Evolutionary conservation across 2,888 invertebrate genomes (phyloP).

Genomic region (Prenolepis imparis): DNA sequence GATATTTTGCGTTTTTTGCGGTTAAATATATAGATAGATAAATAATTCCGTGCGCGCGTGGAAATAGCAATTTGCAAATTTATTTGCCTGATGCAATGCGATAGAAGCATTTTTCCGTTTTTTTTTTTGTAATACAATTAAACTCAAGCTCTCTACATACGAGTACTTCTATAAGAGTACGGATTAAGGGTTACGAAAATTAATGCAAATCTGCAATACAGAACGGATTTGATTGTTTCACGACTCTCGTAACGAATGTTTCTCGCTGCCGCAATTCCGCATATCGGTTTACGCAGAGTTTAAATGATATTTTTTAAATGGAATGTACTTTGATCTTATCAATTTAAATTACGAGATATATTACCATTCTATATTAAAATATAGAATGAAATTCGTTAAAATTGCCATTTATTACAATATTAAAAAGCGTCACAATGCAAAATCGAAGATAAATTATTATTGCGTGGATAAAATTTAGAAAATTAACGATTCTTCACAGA

Average conservation of each 20-base stretch:
- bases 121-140: slow-evolving; percentile 4
- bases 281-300: background rate
- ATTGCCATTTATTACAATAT: background rate
- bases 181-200: slow-evolving; percentile 16
- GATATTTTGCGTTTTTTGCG: slow-evolving; percentile 7
- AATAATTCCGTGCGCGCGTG: background rate
- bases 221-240: background rate
- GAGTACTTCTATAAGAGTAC: background rate
- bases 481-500: background rate
- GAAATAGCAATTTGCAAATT: slow-evolving; percentile 33
- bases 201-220: background rate
- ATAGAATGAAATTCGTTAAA: background rate
- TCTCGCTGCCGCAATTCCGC: background rate
- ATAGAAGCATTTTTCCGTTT: background rate
- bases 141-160: background rate
- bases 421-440: background rate
- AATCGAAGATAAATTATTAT: background rate
- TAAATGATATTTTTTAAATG: slow-evolving; percentile 3
- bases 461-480: background rate
- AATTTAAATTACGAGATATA: background rate
- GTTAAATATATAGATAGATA: slow-evolving; percentile 18
- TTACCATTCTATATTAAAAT: background rate
- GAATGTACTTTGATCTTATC: too few relatives aligned
- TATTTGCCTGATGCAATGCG: background rate
- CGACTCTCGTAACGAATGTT: background rate